Evolutionary conservation across 1,140 invertebrate genomes (phyloP).

Genomic region (Monochamus saltuarius): DNA sequence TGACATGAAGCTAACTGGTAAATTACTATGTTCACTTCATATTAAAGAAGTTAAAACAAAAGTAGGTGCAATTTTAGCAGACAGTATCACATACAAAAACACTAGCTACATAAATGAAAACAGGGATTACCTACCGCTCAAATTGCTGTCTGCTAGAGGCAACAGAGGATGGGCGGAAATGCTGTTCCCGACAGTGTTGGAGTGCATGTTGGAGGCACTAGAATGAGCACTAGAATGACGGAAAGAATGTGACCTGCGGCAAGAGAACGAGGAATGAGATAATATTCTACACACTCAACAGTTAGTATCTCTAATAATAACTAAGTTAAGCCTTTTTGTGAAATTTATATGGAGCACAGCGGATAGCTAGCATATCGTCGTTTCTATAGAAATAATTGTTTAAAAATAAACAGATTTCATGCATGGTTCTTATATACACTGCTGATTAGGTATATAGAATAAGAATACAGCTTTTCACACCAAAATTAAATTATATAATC

Average conservation of each 20-base stretch:
- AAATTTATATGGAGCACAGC: constrained; percentile 37
- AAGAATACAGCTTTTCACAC: too few species aligned
- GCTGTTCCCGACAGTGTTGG: constrained; percentile 52
- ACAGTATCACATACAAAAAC: constrained; percentile 1
- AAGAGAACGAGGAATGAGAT: constrained; percentile 52
- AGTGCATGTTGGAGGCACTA: constrained; percentile 50
- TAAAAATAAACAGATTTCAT: too few species aligned
- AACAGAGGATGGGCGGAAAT: constrained; percentile 53
- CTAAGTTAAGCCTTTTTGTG: constrained; percentile 28
- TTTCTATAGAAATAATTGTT: constrained; percentile 5
- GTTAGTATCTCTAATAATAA: constrained; percentile 29
- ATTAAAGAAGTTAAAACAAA: too few species aligned
- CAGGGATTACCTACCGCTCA: constrained; percentile 49
- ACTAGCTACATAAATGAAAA: constrained; percentile 24
- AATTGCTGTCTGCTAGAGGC: constrained; percentile 51
- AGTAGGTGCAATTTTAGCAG: too few species aligned
- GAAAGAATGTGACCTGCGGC: constrained; percentile 52
- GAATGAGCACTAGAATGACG: constrained; percentile 52
- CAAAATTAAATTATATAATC: too few species aligned
- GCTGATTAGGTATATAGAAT: too few species aligned
- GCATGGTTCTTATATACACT: too few species aligned
- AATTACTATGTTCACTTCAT: too few species aligned
- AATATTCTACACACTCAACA: constrained; percentile 35
- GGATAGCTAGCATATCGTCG: constrained; percentile 1
- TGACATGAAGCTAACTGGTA: too few species aligned